Evolutionary conservation across 2,113 vertebrate species (phyloP).

Genomic region (Nycticorax nycticorax): DNA sequence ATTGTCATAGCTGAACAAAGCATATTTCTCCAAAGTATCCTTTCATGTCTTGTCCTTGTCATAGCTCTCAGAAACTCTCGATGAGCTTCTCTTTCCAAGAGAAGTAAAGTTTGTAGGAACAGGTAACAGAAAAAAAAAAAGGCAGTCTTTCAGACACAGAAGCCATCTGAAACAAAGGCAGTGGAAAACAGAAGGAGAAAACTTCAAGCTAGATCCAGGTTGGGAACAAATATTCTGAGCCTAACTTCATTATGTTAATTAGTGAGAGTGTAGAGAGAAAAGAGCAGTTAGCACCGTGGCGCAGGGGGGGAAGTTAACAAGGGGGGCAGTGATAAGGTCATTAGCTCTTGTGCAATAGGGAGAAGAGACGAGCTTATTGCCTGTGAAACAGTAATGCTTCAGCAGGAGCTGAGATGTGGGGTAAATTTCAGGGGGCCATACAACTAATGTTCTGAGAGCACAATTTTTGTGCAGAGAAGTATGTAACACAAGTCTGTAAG

Average conservation of each 20-base stretch:
- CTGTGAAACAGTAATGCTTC: background rate
- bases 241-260: background rate
- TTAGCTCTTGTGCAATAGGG: background rate
- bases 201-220: background rate
- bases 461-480: background rate
- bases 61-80: background rate
- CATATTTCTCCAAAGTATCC: background rate
- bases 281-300: background rate
- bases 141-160: background rate
- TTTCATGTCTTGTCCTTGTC: background rate
- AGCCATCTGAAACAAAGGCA: background rate
- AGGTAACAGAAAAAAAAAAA: background rate
- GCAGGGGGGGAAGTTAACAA: background rate
- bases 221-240: background rate
- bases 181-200: background rate
- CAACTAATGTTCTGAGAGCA: background rate
- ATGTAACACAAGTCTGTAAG: background rate
- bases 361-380: background rate
- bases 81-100: background rate
- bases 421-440: background rate
- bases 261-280: background rate
- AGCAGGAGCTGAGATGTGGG: background rate
- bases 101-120: background rate
- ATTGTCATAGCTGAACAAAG: background rate
- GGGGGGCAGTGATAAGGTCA: background rate